Base-by-base conservation (phyloP, 2,888 invertebrate species). In the Lamellibrachia columna region DNA sequence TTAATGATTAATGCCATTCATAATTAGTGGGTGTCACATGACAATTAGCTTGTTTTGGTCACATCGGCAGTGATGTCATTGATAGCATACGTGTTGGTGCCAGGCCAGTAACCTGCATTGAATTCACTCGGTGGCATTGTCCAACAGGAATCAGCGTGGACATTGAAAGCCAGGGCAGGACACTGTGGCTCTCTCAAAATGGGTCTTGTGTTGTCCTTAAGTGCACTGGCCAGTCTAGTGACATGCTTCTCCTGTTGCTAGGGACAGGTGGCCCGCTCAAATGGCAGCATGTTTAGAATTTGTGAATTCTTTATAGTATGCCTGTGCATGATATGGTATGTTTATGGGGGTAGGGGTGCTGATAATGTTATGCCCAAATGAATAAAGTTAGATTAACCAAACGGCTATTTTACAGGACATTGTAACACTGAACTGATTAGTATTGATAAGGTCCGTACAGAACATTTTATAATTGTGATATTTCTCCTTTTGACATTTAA, bases 11-110 rank as follows among this genome's bases (percentile, higher is more conserved):
- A 11, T 75, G 75, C 75, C 6, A 3, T 15, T 75, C 22, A 75
- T 75, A 75, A 75, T 75, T 75, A 75, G 75, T 75, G 11, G 75
- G 75, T 75, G 75, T 75, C 75, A 75, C 75, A 75, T 75, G 75
- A 75, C 75, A 22, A 75, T 75, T 75, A 75, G 75, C 75, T 75
- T 75, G 75, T 3, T 75, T 75, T 75, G 75, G 22, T 75, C 75
- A 75, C 75, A 3, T n/a, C 75, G 6, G 75, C 75, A 75, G n/a
- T 75, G 6, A 75, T n/a, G 75, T 60, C 60, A 11, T 60, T 9
- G 60, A 60, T 60, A 60, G 60, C 22, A 22, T 11, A 75, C 7
- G 22, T 22, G 6, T 75, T 4, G 75, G 22, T 15, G 2, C 75
- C 4, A 0, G 75, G 75, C 22, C 22, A 4, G 2, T 75, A n/a